A percentile compares a stretch with the other conserved stretches of the same genome.
Conservation (phyloP, 2,888 invertebrate species). For the Acanthosepion lycidas region DNA sequence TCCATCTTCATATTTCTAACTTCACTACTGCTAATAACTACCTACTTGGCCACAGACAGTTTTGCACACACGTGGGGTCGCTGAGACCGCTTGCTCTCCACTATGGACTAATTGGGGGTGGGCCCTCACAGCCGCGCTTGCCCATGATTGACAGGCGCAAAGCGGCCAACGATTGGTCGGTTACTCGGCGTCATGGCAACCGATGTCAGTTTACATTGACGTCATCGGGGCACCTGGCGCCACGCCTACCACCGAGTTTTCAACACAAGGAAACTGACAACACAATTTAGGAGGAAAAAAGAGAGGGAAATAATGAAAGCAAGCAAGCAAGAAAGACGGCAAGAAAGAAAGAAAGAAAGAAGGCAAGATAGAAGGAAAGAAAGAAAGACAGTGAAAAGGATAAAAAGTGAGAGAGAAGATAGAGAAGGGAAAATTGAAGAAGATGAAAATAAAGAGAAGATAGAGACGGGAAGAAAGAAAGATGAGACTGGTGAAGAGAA, state of each 20-base stretch:
- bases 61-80: conserved; percentile 60
- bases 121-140: conserved; percentile 50
- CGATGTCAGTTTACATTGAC: conserved; percentile 61
- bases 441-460: neutral
- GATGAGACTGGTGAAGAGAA: neutral
- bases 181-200: conserved; percentile 57
- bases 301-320: neutral
- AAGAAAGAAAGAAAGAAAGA: no score
- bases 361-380: no score
- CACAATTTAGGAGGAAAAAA: conserved; percentile 49
- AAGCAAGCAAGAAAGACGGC: no score
- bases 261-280: conserved; percentile 52
- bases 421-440: neutral
- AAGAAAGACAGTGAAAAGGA: no score
- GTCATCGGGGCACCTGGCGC: conserved; percentile 57
- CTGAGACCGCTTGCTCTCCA: conserved; percentile 54
- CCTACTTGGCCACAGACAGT: conserved; percentile 63
- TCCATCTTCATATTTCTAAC: conserved; percentile 69
- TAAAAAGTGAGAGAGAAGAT: no score
- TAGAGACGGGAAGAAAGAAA: neutral
- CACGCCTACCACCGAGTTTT: conserved; percentile 53
- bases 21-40: conserved; percentile 62
- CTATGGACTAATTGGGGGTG: conserved; percentile 67
- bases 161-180: conserved; percentile 66
- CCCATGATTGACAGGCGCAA: conserved; percentile 64